These are phyloP conservation scores for Eristalis tenax DNA, from an alignment of 2,888 invertebrate species.

Conservation along the genomic window DNA sequence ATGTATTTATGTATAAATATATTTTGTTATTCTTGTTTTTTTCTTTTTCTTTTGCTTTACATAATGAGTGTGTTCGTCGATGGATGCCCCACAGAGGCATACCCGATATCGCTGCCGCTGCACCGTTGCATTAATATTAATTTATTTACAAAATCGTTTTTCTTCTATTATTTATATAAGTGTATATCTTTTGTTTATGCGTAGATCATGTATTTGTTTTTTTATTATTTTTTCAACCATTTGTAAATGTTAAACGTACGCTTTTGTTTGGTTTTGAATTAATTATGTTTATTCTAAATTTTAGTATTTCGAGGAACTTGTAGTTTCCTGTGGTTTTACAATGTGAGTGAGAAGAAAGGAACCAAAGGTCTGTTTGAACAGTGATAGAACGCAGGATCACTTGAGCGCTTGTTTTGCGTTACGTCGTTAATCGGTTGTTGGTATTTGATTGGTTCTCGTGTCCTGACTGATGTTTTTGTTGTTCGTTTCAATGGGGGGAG, in stretches of 20 bases:
- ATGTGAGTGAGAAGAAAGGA: conserved; percentile 69
- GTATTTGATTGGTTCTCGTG: conserved; percentile 34
- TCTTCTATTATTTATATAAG: conserved; percentile 37
- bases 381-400: conserved; percentile 58
- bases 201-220: conserved; percentile 50
- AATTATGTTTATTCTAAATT: conserved; percentile 47
- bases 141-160: conserved; percentile 60
- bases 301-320: conserved; percentile 71
- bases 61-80: conserved; percentile 65
- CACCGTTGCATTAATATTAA: conserved; percentile 50
- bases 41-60: conserved; percentile 64
- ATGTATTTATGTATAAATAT: conserved; percentile 51
- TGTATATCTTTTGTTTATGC: conserved; percentile 63
- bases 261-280: conserved; percentile 46
- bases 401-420: conserved; percentile 71
- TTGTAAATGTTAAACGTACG: conserved; percentile 72
- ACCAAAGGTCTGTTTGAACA: conserved; percentile 62
- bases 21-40: conserved; percentile 34
- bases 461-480: conserved; percentile 72
- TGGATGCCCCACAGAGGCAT: conserved; percentile 64
- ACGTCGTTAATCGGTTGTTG: background rate
- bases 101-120: conserved; percentile 63
- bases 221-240: conserved; percentile 73
- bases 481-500: conserved; percentile 20
- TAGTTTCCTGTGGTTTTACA: conserved; percentile 71